These are phyloP conservation scores for Ptilorrhoa leucosticta DNA, from an alignment of 2,113 vertebrate genomes.

Conservation along the genomic window DNA sequence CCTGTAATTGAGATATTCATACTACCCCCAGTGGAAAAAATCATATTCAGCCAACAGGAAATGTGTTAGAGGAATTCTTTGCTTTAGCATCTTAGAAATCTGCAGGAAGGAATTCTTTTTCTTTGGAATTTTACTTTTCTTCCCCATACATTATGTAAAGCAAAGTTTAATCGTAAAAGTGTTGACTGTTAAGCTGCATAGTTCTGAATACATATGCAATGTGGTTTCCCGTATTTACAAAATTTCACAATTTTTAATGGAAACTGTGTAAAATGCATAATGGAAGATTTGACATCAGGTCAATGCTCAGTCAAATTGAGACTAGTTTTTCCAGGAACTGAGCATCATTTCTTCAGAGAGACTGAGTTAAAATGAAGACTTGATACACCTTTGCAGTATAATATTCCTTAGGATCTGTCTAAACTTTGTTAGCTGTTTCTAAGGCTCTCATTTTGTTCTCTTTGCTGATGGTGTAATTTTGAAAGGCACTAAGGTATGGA, in stretches of 20 bases:
- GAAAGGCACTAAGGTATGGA: neutral
- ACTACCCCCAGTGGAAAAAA: neutral
- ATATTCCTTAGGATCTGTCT: neutral
- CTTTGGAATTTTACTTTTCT: conserved; percentile 2
- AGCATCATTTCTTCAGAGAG: neutral
- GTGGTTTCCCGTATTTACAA: neutral
- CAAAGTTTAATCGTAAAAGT: conserved; percentile 1
- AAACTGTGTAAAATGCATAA: neutral
- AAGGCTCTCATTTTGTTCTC: neutral
- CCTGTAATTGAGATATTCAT: neutral
- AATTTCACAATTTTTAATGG: neutral
- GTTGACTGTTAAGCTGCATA: neutral
- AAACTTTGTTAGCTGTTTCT: neutral
- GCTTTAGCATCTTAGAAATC: conserved; percentile 26
- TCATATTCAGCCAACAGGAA: neutral
- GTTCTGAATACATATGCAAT: neutral
- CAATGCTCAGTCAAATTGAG: neutral
- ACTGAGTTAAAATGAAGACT: neutral
- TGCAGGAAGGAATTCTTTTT: neutral
- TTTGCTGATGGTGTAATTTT: neutral
- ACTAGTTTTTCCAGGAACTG: neutral
- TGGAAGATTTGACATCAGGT: neutral
- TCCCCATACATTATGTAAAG: neutral
- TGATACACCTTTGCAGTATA: neutral
- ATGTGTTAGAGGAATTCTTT: neutral